Percentiles rank a stretch among this genome's conserved stretches.
phyloP scores from a whole-genome alignment of 2,113 vertebrate species.

The Hippocampus barbouri region DNA sequence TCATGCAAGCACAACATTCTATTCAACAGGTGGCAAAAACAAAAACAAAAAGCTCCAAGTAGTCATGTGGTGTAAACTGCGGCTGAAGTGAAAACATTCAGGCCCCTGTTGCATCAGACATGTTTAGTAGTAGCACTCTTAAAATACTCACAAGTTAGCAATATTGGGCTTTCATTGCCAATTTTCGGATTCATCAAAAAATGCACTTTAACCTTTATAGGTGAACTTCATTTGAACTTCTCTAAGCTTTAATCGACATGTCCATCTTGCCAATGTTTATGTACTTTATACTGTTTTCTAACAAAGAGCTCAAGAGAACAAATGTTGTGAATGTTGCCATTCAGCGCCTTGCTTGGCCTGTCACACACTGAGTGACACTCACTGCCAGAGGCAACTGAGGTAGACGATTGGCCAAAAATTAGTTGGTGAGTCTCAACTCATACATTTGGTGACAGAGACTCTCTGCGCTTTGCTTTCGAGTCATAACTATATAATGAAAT shows the following conservation, averaged over 20 bases:
- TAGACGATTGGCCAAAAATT: no score
- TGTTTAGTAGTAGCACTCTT: slow-evolving; percentile 35
- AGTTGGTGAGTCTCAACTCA: no score
- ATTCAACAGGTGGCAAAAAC: slow-evolving; percentile 12
- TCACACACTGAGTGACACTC: no score
- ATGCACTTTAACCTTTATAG: background rate
- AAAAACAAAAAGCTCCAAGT: slow-evolving; percentile 16
- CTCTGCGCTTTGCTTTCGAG: no score
- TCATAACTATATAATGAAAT: no score
- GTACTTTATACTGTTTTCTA: no score
- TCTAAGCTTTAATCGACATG: background rate
- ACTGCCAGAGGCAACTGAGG: no score
- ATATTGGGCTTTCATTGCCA: background rate
- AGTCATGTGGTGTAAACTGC: slow-evolving; percentile 39
- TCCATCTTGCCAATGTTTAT: background rate
- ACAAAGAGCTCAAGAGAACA: no score
- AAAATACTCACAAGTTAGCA: background rate
- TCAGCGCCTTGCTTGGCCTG: no score
- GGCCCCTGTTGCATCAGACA: slow-evolving; percentile 32
- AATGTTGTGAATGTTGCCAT: no score
- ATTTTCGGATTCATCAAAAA: background rate
- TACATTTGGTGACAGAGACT: no score
- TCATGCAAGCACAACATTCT: background rate
- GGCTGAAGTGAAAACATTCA: slow-evolving; percentile 37
- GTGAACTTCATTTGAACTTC: background rate